phyloP scores from a whole-genome alignment of 2,888 invertebrate species.

The Microctonus aethiopoides region DNA sequence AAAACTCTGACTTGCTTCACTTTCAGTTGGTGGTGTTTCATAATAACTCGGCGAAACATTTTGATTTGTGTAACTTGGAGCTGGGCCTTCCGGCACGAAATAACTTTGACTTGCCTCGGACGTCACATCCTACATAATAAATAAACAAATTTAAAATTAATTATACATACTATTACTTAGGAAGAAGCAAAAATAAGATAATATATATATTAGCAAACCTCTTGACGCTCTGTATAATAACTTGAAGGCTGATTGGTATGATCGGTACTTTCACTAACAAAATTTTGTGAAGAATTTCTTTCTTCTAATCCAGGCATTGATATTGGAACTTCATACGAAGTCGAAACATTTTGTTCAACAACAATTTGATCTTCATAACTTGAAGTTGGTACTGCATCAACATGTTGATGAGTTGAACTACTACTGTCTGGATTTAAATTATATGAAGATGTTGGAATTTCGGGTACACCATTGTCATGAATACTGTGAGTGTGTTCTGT shows the following conservation, averaged over 20 bases:
- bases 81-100: constrained; percentile 56
- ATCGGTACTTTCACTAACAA: constrained; percentile 60
- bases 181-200: background rate
- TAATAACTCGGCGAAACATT: constrained; percentile 59
- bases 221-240: constrained; percentile 57
- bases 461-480: constrained; percentile 62
- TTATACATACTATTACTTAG: background rate
- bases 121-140: constrained; percentile 43
- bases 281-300: constrained; percentile 58
- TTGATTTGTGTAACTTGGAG: constrained; percentile 57
- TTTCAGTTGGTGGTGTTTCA: constrained; percentile 54
- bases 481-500: constrained; percentile 57
- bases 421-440: constrained; percentile 62
- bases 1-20: constrained; percentile 62
- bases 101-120: constrained; percentile 62
- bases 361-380: constrained; percentile 61
- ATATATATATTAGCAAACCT: constrained; percentile 44
- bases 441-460: constrained; percentile 63
- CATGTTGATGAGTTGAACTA: constrained; percentile 55
- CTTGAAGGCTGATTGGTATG: constrained; percentile 58
- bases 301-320: constrained; percentile 62
- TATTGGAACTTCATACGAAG: constrained; percentile 61
- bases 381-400: constrained; percentile 59
- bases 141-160: background rate
- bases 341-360: constrained; percentile 62